Conservation (phyloP, 2,797 vertebrate species). For the Sebastes glaucus region DNA sequence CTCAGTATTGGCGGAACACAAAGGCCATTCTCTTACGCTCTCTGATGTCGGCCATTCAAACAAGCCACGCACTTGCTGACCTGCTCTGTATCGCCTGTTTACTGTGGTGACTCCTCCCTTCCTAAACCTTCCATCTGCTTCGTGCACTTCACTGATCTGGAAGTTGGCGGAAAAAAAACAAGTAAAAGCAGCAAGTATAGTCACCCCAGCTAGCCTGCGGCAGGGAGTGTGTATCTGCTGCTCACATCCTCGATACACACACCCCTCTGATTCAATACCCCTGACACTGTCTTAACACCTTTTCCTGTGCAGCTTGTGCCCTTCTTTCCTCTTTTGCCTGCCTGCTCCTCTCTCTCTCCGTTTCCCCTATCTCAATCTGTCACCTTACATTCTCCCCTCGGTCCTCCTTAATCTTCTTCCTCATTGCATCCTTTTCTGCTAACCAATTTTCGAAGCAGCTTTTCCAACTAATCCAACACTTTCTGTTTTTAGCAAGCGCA, state of each 20-base stretch:
- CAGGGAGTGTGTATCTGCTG: constrained; percentile 19
- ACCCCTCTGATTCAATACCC: constrained; percentile 42
- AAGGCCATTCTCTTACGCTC: constrained; percentile 64
- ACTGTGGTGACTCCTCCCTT: constrained; percentile 34
- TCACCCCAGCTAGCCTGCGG: constrained; percentile 33
- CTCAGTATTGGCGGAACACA: constrained; percentile 62
- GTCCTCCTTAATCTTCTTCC: constrained; percentile 39
- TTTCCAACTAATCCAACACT: constrained; percentile 49
- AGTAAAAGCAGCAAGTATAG: constrained; percentile 24
- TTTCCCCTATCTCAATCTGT: constrained; percentile 57
- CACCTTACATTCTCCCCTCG: constrained; percentile 56
- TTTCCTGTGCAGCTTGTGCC: constrained; percentile 56
- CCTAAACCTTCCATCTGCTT: constrained; percentile 33
- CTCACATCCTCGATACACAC: constrained; percentile 25
- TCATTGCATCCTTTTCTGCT: constrained; percentile 31
- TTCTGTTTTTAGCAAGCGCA: constrained; percentile 38
- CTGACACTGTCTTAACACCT: constrained; percentile 53
- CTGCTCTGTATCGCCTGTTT: constrained; percentile 39
- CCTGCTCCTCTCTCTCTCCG: background rate
- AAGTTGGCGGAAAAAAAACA: constrained; percentile 34
- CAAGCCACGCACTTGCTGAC: constrained; percentile 38
- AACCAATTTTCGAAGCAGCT: constrained; percentile 56
- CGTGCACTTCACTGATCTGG: constrained; percentile 35
- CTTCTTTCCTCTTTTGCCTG: constrained; percentile 31
- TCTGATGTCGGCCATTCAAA: constrained; percentile 68